phyloP scores from a whole-genome alignment of 2,797 vertebrate genomes.

The Sebastes elongatus region DNA sequence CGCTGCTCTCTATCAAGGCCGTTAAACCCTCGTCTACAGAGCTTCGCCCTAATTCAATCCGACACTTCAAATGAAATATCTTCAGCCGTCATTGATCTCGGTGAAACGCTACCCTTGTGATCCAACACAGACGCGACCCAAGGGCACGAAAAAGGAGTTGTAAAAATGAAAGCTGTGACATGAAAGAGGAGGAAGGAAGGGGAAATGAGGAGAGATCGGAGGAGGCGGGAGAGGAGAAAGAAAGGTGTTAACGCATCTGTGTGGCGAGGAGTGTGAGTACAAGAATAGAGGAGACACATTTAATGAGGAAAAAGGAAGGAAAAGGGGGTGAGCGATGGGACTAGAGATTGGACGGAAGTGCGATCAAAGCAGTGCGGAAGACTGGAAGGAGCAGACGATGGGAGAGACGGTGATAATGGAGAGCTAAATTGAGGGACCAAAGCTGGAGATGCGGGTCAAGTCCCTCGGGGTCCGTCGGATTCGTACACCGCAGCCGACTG shows the following conservation, averaged over 20 bases:
- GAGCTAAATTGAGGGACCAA: slow-evolving; percentile 26
- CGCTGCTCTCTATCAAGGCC: slow-evolving; percentile 33
- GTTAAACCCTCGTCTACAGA: slow-evolving; percentile 44
- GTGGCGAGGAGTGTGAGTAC: background rate
- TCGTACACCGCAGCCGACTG: background rate
- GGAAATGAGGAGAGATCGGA: background rate
- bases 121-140: slow-evolving; percentile 27
- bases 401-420: slow-evolving; percentile 22
- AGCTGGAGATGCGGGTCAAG: slow-evolving; percentile 39
- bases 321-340: background rate
- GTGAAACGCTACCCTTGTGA: slow-evolving; percentile 25
- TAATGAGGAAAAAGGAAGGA: background rate
- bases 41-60: slow-evolving; percentile 52
- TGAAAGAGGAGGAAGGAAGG: slow-evolving; percentile 30
- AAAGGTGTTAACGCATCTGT: background rate
- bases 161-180: slow-evolving; percentile 45
- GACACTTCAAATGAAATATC: slow-evolving; percentile 62
- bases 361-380: slow-evolving; percentile 21
- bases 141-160: slow-evolving; percentile 34
- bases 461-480: slow-evolving; percentile 38
- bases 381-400: slow-evolving; percentile 4
- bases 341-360: background rate
- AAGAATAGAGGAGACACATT: background rate
- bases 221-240: background rate
- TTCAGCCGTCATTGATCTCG: slow-evolving; percentile 56